Evolutionary conservation across 2,888 invertebrate genomes (phyloP).

Genomic region (Ferrisia virgata): DNA sequence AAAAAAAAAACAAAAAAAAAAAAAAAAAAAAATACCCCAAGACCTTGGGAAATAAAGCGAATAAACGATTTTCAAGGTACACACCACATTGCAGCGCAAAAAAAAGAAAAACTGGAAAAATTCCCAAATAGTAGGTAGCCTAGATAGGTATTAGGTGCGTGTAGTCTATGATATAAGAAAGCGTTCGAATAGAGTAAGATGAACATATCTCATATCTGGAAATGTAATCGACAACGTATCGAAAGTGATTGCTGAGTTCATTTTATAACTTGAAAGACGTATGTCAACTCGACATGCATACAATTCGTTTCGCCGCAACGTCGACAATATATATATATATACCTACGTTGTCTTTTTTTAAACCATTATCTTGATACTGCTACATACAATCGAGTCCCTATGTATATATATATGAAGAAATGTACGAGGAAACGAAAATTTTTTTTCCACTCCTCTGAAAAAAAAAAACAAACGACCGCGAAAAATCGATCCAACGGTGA

Average conservation of each 20-base stretch:
- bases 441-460: no score
- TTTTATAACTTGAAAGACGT: slow-evolving; percentile 16
- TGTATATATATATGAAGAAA: neutral
- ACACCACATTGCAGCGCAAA: neutral
- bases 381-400: neutral
- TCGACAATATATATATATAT: neutral
- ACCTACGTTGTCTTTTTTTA: neutral
- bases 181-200: neutral
- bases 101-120: neutral
- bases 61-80: neutral
- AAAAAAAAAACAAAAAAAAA: no score
- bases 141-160: no score
- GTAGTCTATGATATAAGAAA: no score
- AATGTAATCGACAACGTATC: slow-evolving; percentile 27
- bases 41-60: neutral
- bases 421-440: neutral
- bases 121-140: no score
- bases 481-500: neutral
- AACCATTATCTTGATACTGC: neutral
- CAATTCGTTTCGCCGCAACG: neutral
- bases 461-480: neutral
- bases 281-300: slow-evolving; percentile 17
- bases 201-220: slow-evolving; percentile 7
- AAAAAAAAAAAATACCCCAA: no score
- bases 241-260: slow-evolving; percentile 31